phyloP scores from a whole-genome alignment of 2,113 vertebrate species.

The Callipepla squamata region DNA sequence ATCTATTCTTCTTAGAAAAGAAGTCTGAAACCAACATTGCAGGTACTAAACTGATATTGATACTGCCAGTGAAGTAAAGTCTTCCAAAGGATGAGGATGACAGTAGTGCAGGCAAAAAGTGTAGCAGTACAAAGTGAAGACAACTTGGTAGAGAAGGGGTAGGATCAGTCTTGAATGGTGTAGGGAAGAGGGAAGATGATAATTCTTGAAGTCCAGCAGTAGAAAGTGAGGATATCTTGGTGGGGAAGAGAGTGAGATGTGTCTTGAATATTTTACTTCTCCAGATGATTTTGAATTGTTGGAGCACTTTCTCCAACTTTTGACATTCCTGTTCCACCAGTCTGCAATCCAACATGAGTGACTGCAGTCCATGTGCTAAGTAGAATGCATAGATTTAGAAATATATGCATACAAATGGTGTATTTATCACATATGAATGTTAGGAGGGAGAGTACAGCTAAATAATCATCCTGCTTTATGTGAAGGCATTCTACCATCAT shows the following conservation, averaged over 20 bases:
- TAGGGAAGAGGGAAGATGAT: background rate
- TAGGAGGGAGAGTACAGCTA: background rate
- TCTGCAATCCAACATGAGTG: accelerated
- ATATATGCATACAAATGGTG: background rate
- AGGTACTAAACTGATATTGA: background rate
- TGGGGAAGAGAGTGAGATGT: background rate
- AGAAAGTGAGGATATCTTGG: background rate
- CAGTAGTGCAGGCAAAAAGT: background rate
- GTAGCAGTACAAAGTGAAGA: background rate
- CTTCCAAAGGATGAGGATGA: background rate
- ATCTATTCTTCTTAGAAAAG: constrained; percentile 14
- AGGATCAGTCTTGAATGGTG: background rate
- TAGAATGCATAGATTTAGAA: background rate
- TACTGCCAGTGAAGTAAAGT: background rate
- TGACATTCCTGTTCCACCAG: accelerated
- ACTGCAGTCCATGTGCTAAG: background rate
- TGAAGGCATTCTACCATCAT: background rate
- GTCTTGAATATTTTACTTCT: background rate
- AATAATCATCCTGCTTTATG: background rate
- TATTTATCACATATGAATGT: background rate
- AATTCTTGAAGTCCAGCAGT: background rate
- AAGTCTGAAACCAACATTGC: background rate
- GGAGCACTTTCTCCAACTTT: background rate
- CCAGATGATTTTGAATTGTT: background rate
- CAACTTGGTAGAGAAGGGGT: too few relatives aligned